A percentile compares a stretch with the other conserved stretches of the same genome.
Evolutionary conservation across 2,113 vertebrate species (phyloP).

Genomic region (Eudorcas thomsonii): DNA sequence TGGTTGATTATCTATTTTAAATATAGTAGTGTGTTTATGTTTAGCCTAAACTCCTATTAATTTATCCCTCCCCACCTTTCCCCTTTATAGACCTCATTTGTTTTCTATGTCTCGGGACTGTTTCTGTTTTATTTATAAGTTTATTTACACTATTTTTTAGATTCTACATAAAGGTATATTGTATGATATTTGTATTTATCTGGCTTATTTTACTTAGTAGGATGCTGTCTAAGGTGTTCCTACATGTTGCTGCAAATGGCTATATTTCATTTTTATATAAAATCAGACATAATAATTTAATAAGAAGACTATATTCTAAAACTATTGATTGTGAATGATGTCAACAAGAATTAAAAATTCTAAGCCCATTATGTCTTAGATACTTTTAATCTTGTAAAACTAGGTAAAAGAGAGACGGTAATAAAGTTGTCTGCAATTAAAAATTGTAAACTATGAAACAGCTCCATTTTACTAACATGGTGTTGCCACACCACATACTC

Average conservation of each 20-base stretch:
- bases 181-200: background rate
- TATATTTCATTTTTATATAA: background rate
- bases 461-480: background rate
- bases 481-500: background rate
- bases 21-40: background rate
- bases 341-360: background rate
- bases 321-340: background rate
- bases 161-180: background rate
- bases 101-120: background rate
- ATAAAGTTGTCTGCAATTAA: background rate
- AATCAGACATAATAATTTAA: background rate
- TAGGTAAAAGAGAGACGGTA: background rate
- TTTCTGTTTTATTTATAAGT: background rate
- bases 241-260: background rate
- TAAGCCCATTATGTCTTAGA: background rate
- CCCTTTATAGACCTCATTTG: background rate
- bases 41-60: background rate
- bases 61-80: background rate
- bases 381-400: background rate
- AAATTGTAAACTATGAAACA: background rate
- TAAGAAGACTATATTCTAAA: background rate
- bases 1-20: background rate
- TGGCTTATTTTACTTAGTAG: background rate
- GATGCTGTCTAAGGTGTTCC: background rate
- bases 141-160: background rate